phyloP scores from a whole-genome alignment of 23 tunicate genomes.

The Ciona savignyi region DNA sequence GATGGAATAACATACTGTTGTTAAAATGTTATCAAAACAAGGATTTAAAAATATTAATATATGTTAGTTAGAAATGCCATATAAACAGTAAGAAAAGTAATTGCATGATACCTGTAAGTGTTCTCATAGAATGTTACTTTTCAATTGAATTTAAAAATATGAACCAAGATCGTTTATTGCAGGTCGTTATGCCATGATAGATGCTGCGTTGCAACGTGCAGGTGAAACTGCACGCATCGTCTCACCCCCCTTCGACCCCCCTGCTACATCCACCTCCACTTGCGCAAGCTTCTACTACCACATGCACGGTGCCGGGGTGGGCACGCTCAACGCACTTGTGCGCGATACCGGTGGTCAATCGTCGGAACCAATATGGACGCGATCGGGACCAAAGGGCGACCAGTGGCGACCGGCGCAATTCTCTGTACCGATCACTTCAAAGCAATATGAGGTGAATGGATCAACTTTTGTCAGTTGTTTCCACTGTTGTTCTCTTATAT shows the following conservation, averaged over 20 bases:
- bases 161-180: background rate
- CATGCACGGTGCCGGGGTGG: slow-evolving; percentile 36
- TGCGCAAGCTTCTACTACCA: slow-evolving; percentile 51
- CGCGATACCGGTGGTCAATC: slow-evolving; percentile 9
- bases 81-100: too few relatives aligned
- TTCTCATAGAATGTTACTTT: too few relatives aligned
- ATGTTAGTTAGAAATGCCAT: too few relatives aligned
- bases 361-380: slow-evolving; percentile 7
- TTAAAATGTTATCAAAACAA: too few relatives aligned
- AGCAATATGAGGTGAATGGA: background rate
- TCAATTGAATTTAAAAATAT: too few relatives aligned
- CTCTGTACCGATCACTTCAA: background rate
- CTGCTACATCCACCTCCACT: slow-evolving; percentile 12
- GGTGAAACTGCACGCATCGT: slow-evolving; percentile 35
- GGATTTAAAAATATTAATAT: too few relatives aligned
- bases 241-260: slow-evolving; percentile 26
- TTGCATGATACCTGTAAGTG: too few relatives aligned
- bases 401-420: slow-evolving; percentile 61
- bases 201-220: slow-evolving; percentile 7
- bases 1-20: too few relatives aligned
- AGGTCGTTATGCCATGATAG: slow-evolving; percentile 45
- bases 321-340: slow-evolving; percentile 21
- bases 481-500: too few relatives aligned
- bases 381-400: slow-evolving; percentile 33
- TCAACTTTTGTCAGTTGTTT: too few relatives aligned